These are phyloP conservation scores for Misgurnus mizolepis DNA, from an alignment of 2,113 vertebrate genomes.

Conservation along the genomic window DNA sequence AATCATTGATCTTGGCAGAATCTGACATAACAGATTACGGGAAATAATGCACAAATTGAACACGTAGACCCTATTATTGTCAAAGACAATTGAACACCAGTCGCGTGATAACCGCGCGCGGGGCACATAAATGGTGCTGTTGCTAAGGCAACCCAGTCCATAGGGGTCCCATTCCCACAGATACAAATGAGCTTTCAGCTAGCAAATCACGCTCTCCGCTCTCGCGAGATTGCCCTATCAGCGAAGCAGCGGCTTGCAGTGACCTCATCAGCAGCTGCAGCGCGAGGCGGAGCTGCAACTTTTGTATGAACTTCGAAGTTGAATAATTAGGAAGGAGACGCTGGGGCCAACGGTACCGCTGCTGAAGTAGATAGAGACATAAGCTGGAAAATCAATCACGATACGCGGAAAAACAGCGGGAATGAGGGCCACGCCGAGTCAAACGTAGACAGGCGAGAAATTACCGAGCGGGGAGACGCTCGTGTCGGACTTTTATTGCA, in stretches of 20 bases:
- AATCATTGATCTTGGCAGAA: no score
- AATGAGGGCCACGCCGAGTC: slow-evolving; percentile 2
- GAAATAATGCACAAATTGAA: not conserved
- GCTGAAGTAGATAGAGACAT: slow-evolving; percentile 22
- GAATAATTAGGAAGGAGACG: slow-evolving; percentile 63
- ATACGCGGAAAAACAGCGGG: slow-evolving; percentile 22
- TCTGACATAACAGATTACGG: not conserved
- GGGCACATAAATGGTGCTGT: slow-evolving; percentile 57
- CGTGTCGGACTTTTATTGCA: slow-evolving; percentile 44
- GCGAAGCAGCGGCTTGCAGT: slow-evolving; percentile 56
- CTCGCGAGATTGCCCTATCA: slow-evolving; percentile 64
- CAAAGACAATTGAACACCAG: slow-evolving; percentile 43
- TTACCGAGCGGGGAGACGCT: slow-evolving; percentile 10
- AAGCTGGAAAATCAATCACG: not conserved
- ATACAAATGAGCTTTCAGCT: slow-evolving; percentile 5
- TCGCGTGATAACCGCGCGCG: slow-evolving; percentile 41
- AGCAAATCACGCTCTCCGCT: slow-evolving; percentile 17
- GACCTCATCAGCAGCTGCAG: slow-evolving; percentile 63
- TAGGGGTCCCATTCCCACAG: slow-evolving; percentile 38
- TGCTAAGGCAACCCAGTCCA: slow-evolving; percentile 68
- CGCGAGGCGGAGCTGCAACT: slow-evolving; percentile 66
- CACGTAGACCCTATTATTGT: not conserved
- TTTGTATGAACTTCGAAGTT: slow-evolving; percentile 78
- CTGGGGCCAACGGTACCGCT: slow-evolving; percentile 43
- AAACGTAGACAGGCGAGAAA: slow-evolving; percentile 12